phyloP scores from a whole-genome alignment of 2,888 invertebrate species.

The Xanthorhoe spadicearia region DNA sequence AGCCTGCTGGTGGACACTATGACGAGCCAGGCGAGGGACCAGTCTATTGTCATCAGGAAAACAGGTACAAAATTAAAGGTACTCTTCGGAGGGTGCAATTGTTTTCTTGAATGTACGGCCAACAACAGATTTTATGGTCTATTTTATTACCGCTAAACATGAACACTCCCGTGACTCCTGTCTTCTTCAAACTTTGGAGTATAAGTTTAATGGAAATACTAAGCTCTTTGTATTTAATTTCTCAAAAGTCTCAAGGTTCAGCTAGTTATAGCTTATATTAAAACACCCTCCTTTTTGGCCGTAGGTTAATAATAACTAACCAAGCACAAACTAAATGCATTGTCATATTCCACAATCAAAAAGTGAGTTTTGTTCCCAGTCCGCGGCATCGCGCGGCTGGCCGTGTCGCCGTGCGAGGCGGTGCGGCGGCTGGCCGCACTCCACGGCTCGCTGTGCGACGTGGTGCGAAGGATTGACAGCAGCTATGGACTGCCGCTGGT shows the following conservation, averaged over 20 bases:
- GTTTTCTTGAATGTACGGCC: no score
- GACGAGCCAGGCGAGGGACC: slow-evolving; percentile 50
- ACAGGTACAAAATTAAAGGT: slow-evolving; percentile 53
- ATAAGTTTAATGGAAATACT: no score
- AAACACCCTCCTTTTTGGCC: no score
- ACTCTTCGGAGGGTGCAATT: neutral
- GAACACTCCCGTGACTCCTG: no score
- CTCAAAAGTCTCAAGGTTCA: no score
- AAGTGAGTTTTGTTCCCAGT: slow-evolving; percentile 48
- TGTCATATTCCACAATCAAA: neutral
- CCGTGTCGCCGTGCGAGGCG: slow-evolving; percentile 70
- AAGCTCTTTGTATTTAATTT: no score
- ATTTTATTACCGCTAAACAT: no score
- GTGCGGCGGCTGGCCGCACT: slow-evolving; percentile 79
- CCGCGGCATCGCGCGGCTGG: slow-evolving; percentile 63
- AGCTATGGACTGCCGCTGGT: slow-evolving; percentile 83
- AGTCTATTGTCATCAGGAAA: slow-evolving; percentile 64
- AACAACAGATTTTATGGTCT: no score
- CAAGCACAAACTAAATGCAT: no score
- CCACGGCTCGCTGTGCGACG: slow-evolving; percentile 82
- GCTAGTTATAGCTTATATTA: no score
- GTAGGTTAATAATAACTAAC: no score
- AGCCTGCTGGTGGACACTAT: slow-evolving; percentile 65
- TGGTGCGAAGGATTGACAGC: slow-evolving; percentile 77
- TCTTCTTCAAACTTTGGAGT: no score